Percentiles rank a stretch among this genome's conserved stretches.
Evolutionary conservation across 2,113 vertebrate genomes (phyloP).

Genomic region (Amblyornis subalaris): DNA sequence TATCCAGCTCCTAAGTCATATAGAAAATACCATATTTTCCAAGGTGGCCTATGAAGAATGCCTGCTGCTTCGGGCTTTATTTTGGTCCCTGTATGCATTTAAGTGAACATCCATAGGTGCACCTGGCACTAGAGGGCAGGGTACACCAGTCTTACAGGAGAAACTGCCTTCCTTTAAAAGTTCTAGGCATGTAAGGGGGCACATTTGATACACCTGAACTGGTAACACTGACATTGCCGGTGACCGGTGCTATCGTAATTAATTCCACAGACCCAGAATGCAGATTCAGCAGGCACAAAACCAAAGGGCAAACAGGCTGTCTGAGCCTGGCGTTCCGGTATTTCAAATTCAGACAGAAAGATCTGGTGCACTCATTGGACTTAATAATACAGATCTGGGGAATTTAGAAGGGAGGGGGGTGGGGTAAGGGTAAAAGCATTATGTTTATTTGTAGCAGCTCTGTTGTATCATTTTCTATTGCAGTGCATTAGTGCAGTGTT

Average conservation of each 20-base stretch:
- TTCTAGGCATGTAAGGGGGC: neutral
- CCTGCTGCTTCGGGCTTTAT: neutral
- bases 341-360: conserved; percentile 54
- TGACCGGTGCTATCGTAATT: conserved; percentile 5
- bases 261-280: conserved; percentile 17
- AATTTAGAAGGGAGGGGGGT: conserved; percentile 5
- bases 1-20: neutral
- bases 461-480: conserved; percentile 69
- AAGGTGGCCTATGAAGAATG: neutral
- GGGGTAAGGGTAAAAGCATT: conserved; percentile 56
- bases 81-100: neutral
- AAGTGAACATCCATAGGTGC: neutral
- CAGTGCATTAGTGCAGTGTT: conserved; percentile 74
- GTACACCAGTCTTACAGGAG: neutral
- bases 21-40: neutral
- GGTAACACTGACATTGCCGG: conserved; percentile 31
- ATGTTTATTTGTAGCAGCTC: conserved; percentile 73
- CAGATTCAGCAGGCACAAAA: conserved; percentile 49
- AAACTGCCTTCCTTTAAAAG: neutral
- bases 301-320: conserved; percentile 51
- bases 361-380: conserved; percentile 51
- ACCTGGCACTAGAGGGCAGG: conserved; percentile 38
- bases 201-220: conserved; percentile 4
- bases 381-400: conserved; percentile 58
- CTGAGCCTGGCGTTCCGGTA: conserved; percentile 26